Conservation (phyloP, 2,888 invertebrate genomes). For the Aleiodes alternator region DNA sequence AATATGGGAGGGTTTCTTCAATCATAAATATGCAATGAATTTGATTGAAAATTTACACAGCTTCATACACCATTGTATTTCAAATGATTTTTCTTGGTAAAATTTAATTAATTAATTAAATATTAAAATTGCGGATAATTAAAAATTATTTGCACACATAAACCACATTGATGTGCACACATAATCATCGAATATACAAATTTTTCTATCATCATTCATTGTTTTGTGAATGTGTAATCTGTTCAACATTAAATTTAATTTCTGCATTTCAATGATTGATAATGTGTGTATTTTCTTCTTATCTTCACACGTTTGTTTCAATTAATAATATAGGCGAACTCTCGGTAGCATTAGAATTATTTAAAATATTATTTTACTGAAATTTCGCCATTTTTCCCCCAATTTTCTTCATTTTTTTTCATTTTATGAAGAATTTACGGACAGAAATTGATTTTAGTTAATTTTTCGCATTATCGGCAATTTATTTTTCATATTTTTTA, state of each 20-base stretch:
- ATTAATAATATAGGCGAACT: conserved; percentile 66
- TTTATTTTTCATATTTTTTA: conserved; percentile 55
- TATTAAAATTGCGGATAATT: conserved; percentile 55
- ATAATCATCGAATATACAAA: conserved; percentile 72
- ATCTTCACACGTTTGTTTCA: background rate
- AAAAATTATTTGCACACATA: conserved; percentile 65
- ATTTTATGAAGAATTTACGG: conserved; percentile 62
- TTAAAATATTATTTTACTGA: conserved; percentile 71
- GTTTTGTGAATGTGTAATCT: conserved; percentile 33
- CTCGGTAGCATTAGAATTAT: conserved; percentile 72
- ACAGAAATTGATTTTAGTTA: conserved; percentile 71
- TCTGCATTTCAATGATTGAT: conserved; percentile 19
- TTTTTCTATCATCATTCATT: conserved; percentile 59
- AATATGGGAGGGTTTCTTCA: conserved; percentile 53
- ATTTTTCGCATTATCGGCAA: conserved; percentile 56
- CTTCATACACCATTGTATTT: conserved; percentile 54
- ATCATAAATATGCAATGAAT: conserved; percentile 57
- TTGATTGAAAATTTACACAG: conserved; percentile 63
- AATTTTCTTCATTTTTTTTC: conserved; percentile 17
- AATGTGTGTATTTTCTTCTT: background rate
- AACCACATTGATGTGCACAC: conserved; percentile 63
- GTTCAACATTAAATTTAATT: conserved; percentile 43
- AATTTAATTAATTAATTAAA: conserved; percentile 38
- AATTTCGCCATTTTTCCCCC: conserved; percentile 55
- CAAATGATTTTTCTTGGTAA: conserved; percentile 42